These are phyloP conservation scores for Fragum sueziense DNA, from an alignment of 2,888 invertebrate genomes.

Conservation along the genomic window DNA sequence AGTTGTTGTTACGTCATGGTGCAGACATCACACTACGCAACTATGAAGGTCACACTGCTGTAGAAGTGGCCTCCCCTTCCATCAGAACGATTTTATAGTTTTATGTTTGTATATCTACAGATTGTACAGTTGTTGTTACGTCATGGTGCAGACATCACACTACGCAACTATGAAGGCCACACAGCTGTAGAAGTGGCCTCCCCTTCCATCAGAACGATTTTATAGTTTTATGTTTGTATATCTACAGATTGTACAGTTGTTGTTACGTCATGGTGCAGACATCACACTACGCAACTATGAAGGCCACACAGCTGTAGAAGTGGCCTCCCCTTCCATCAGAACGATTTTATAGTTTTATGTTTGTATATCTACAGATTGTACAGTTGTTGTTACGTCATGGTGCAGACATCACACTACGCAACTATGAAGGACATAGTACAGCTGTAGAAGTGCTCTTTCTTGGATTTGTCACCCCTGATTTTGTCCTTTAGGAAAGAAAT, in stretches of 20 bases:
- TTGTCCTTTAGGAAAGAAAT: too few relatives aligned
- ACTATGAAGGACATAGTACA: slow-evolving; percentile 79
- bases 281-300: slow-evolving; percentile 80
- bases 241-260: slow-evolving; percentile 77
- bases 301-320: slow-evolving; percentile 78
- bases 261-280: slow-evolving; percentile 79
- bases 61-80: slow-evolving; percentile 79
- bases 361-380: slow-evolving; percentile 72
- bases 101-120: slow-evolving; percentile 61
- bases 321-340: slow-evolving; percentile 77
- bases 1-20: slow-evolving; percentile 77
- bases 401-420: slow-evolving; percentile 80
- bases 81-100: slow-evolving; percentile 76
- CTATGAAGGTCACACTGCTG: slow-evolving; percentile 78
- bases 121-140: slow-evolving; percentile 77
- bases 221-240: slow-evolving; percentile 49
- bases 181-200: slow-evolving; percentile 80
- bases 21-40: slow-evolving; percentile 80
- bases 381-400: slow-evolving; percentile 78
- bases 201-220: slow-evolving; percentile 72
- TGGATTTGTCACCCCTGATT: too few relatives aligned
- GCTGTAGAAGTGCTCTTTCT: slow-evolving; percentile 80
- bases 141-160: slow-evolving; percentile 80
- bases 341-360: slow-evolving; percentile 68
- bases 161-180: slow-evolving; percentile 79